Evolutionary conservation across 64 coral and sea anemone genomes (phyloP).

Genomic region (Acropora tenuis): DNA sequence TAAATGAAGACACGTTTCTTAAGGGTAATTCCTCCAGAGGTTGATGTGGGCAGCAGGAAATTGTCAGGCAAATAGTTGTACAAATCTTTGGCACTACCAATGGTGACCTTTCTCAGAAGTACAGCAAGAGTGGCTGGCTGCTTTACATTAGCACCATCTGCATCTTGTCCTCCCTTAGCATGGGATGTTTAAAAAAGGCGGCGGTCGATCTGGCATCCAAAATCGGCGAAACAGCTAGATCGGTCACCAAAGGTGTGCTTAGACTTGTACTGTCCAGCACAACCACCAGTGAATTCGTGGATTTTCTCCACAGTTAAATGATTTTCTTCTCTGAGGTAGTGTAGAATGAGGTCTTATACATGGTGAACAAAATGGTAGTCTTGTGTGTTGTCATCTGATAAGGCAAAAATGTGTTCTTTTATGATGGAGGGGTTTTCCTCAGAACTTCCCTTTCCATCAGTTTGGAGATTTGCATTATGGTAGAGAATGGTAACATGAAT

Average conservation of each 20-base stretch:
- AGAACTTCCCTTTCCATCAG: too few relatives aligned
- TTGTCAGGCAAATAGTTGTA: background rate
- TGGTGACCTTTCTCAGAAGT: too few relatives aligned
- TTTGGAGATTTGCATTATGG: too few relatives aligned
- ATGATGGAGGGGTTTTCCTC: too few relatives aligned
- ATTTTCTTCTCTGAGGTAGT: slow-evolving; percentile 23
- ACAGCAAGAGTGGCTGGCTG: too few relatives aligned
- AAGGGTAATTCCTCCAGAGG: background rate
- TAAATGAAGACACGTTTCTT: slow-evolving; percentile 11
- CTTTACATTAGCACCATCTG: too few relatives aligned
- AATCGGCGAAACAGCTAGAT: background rate
- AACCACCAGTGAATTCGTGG: slow-evolving; percentile 10
- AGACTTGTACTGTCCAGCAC: slow-evolving; percentile 9
- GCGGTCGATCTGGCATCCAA: too few relatives aligned
- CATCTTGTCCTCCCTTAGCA: too few relatives aligned
- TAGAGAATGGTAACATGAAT: slow-evolving; percentile 53
- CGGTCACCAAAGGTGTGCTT: slow-evolving; percentile 7
- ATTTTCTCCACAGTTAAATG: slow-evolving; percentile 22
- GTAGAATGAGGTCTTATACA: slow-evolving; percentile 10
- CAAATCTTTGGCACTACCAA: background rate
- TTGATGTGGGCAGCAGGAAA: background rate
- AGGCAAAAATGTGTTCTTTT: too few relatives aligned
- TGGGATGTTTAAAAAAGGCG: too few relatives aligned
- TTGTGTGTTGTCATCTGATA: too few relatives aligned
- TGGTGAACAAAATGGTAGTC: background rate